Evolutionary conservation across 2,797 vertebrate species (phyloP), one percentile per base, ranked within the genome.

Genomic region (Spondyliosoma cantharus): DNA sequence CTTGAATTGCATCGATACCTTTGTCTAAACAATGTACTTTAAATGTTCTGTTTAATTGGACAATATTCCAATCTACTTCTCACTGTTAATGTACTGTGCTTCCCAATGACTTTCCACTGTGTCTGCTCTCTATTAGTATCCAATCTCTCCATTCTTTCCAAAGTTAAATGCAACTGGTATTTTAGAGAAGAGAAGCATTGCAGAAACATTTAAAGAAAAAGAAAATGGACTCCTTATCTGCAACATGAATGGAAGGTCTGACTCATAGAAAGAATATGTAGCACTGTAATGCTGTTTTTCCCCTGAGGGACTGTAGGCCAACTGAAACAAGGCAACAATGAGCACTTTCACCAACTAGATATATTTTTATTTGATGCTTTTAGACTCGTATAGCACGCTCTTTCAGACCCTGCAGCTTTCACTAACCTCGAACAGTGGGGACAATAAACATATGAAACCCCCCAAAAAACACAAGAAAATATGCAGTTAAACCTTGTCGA

Each of bases 291-390:
- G 22, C 1, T 71, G 32, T 59, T 62, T 25, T 60, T 17, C 25
- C 52, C 56, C 20, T 32, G 6, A 66, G 50, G 64, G 46, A 59
- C 48, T 48, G 16, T 27, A 22, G 50, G 56, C 19, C 19, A 67
- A 64, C 62, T 56, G 63, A 61, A 76, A 54, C 45, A 45, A 63
- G 4, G 15, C 42, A 57, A 37, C 53, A 56, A 71, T 49, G 45
- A 62, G 50, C 61, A 11, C 58, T 78, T 50, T 63, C 32, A 58
- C 24, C 48, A 27, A 54, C 29, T 37, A 50, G 19, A 56, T 61
- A 56, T 57, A 25, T 49, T 77, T 71, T 32, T 25, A 22, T 75
- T 70, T 65, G n/a, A 71, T 72, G 57, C 49, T 84, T 69, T 77
- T 17, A 57, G 11, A 74, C 14, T 54, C 45, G 71, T n/a, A 53